Base-by-base conservation (phyloP, 2,113 vertebrate genomes). In the Callipepla californica region DNA sequence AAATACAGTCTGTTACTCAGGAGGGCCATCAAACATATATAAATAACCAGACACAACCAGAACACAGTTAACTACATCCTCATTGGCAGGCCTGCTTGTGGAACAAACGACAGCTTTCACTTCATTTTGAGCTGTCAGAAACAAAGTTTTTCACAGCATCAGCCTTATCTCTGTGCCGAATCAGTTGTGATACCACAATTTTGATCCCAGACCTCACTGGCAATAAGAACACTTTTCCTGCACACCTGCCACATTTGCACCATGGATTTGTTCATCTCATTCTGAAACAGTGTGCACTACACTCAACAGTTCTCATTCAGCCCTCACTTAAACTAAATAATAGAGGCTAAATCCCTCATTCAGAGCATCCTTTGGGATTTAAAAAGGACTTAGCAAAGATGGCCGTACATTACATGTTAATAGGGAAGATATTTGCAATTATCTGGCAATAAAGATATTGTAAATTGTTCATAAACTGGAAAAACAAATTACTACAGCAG, bases 381-480 rank as follows among this genome's bases (percentile, higher is more conserved):
- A 85, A 59, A 90, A 1, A 18, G 14, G 80, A 57, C 13, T 88
- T 68, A 58, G 42, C 65, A 81, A 72, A 82, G 14, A 22, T 1
- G 13, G 44, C 45, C 74, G 47, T 28, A 74, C 7, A 22, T 51
- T 57, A 36, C 62, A 62, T 76, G 23, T 44, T 91, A 92, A 91
- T 11, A 68, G 65, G 38, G 78, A 95, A 92, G 85, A 76, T 32
- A 87, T 89, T 79, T 77, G 87, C 85, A 82, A 89, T 92, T 96
- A 87, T 42, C 40, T 84, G 79, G 68, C 67, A 95, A 87, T 4
- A 26, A 0, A 91, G 70, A 94, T 95, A 93, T 45, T 88, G 65
- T 44, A 90, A 92, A 93, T 88, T 40, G 74, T 74, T 92, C 75
- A 94, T 62, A 93, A 81, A 82, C 5, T 66, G 66, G 42, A 82